phyloP scores from a whole-genome alignment of 2,888 invertebrate genomes.

The Podabrus alpinus region DNA sequence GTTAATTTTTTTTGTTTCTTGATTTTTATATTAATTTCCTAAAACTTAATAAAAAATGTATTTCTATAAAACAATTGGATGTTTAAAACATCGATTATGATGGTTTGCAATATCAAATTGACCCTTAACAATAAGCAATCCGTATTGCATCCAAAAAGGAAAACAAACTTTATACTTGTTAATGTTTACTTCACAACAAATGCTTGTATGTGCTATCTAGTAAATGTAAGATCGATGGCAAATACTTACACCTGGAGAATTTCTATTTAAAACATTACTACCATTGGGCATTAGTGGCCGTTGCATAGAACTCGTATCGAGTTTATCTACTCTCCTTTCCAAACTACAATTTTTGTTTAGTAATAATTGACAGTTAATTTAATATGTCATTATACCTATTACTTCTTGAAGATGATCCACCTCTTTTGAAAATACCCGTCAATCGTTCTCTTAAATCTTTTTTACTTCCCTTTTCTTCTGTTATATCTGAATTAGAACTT shows the following conservation, averaged over 20 bases:
- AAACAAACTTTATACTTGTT: too few relatives aligned
- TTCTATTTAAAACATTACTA: constrained; percentile 19
- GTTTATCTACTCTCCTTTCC: constrained; percentile 46
- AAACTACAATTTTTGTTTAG: constrained; percentile 42
- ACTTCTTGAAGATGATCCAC: constrained; percentile 66
- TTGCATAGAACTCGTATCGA: constrained; percentile 54
- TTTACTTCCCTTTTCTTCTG: constrained; percentile 68
- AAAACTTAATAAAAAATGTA: too few relatives aligned
- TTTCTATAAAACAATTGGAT: too few relatives aligned
- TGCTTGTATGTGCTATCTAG: too few relatives aligned
- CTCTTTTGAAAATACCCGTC: constrained; percentile 81
- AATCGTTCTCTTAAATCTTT: constrained; percentile 79
- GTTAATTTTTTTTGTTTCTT: too few relatives aligned
- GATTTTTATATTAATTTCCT: too few relatives aligned
- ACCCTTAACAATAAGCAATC: too few relatives aligned
- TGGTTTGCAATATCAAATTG: too few relatives aligned
- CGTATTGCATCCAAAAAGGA: too few relatives aligned
- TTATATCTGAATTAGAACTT: constrained; percentile 76
- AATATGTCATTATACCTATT: constrained; percentile 61
- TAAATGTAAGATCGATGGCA: too few relatives aligned
- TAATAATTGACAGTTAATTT: background rate
- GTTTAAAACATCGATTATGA: too few relatives aligned
- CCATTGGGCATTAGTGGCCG: constrained; percentile 57
- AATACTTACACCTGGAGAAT: constrained; percentile 19
- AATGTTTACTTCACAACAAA: too few relatives aligned